Evolutionary conservation across 2,113 vertebrate species (phyloP), one percentile per base, ranked within the genome.

Genomic region (Mesocricetus auratus): DNA sequence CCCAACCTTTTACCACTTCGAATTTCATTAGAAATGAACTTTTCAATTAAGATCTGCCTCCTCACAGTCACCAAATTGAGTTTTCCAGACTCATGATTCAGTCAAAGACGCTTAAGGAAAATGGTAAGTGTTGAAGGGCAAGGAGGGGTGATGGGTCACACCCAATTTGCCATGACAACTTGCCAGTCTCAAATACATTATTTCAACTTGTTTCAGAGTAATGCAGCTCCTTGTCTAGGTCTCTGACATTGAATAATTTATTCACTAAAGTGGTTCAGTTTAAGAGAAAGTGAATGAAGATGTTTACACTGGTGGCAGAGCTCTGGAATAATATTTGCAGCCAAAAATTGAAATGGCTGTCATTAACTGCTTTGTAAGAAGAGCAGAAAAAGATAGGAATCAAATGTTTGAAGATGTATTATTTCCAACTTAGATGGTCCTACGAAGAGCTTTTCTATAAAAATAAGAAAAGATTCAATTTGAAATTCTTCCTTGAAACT

Each of bases 31-130:
- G 96, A 96, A 98, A 97, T 79, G 90, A 98, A 98, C 97, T 98
- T 98, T 98, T 98, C 98, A 98, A 98, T 98, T 98, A 98, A 89
- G n/a, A 97, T 96, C 88, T 94, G 89, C 97, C 98, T 98, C 97
- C 97, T 75, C 93, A 97, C 96, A 97, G 95, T 98, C 97, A 94
- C 68, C 96, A 98, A 98, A 98, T 97, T 97, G 98, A 96, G 97
- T 98, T 98, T 98, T 98, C 95, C 86, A 94, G 96, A 75, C 91
- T 97, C 94, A 33, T 78, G 91, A 96, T 96, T 98, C 77, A 96
- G 94, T 97, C 91, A 93, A 21, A 94, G 91, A 89, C 94, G 75
- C 56, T 98, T 88, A 94, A 98, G 92, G 71, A 93, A 93, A 31
- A 89, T 93, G 95, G 86, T 19, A 86, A 45, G 93, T 56, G 21